phyloP scores from a whole-genome alignment of 1,140 invertebrate species.

The Cydia splendana region DNA sequence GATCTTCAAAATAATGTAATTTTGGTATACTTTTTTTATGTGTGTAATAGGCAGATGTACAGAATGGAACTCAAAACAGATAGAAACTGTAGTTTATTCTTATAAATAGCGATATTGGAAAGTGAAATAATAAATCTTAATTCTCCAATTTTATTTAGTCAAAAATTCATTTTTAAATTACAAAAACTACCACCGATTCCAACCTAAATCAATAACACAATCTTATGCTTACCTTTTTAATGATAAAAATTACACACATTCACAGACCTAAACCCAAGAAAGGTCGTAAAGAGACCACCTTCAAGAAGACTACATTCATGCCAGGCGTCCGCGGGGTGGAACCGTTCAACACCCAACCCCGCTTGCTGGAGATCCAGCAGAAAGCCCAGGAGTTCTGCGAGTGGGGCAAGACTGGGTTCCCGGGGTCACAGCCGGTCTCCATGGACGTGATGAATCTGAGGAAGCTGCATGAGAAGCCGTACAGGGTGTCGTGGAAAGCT shows the following conservation, averaged over 20 bases:
- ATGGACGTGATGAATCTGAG: slow-evolving; percentile 94
- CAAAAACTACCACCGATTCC: too few species aligned
- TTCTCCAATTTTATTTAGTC: too few species aligned
- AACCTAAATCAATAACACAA: too few species aligned
- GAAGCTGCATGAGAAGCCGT: slow-evolving; percentile 89
- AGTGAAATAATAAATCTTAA: too few species aligned
- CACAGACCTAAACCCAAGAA: slow-evolving; percentile 52
- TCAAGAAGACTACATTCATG: slow-evolving; percentile 89
- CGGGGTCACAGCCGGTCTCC: slow-evolving; percentile 97
- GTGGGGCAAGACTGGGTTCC: slow-evolving; percentile 92
- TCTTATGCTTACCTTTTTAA: too few species aligned
- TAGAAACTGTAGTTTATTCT: too few species aligned
- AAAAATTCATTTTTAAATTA: too few species aligned
- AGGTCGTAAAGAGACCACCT: slow-evolving; percentile 62
- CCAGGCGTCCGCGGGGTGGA: slow-evolving; percentile 88
- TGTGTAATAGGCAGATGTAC: too few species aligned
- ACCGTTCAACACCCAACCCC: slow-evolving; percentile 82
- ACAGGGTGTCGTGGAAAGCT: slow-evolving; percentile 99
- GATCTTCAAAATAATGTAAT: too few species aligned
- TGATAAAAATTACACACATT: slow-evolving; percentile 25
- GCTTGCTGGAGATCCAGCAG: slow-evolving; percentile 85
- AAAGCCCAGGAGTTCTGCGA: slow-evolving; percentile 91
- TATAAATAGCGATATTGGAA: too few species aligned
- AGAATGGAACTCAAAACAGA: too few species aligned
- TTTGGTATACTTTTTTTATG: too few species aligned